Evolutionary conservation across 2,888 invertebrate species (phyloP).

Genomic region (Ophonus ardosiacus): DNA sequence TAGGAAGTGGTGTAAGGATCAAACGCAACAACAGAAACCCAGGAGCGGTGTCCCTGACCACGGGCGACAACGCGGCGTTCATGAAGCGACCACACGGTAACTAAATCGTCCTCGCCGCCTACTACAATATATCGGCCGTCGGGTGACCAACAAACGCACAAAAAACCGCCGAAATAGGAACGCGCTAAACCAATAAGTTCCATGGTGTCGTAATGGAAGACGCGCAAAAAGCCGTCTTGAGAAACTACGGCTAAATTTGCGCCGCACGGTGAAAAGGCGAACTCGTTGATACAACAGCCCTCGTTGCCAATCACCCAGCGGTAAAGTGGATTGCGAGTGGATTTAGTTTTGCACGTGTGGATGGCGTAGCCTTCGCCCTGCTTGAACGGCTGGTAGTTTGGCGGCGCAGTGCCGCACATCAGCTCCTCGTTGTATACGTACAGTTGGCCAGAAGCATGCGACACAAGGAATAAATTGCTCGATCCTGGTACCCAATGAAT

Average conservation of each 20-base stretch:
- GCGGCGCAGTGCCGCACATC: slow-evolving; percentile 92
- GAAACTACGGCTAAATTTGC: slow-evolving; percentile 95
- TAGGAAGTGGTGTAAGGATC: slow-evolving; percentile 90
- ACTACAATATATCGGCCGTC: slow-evolving; percentile 96
- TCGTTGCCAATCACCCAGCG: slow-evolving; percentile 91
- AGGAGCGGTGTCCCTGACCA: slow-evolving; percentile 97
- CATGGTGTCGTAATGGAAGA: slow-evolving; percentile 98
- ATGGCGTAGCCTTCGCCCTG: slow-evolving; percentile 96
- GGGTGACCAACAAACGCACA: slow-evolving; percentile 99
- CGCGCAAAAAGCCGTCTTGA: slow-evolving; percentile 95
- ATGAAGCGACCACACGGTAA: slow-evolving; percentile 96
- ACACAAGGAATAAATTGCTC: slow-evolving; percentile 94
- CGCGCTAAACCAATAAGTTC: slow-evolving; percentile 95
- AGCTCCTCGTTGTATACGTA: slow-evolving; percentile 99
- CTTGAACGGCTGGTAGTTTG: slow-evolving; percentile 96
- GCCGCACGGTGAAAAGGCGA: slow-evolving; percentile 97
- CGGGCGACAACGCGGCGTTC: slow-evolving; percentile 97
- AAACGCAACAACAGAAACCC: slow-evolving; percentile 98
- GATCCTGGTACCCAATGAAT: slow-evolving; percentile 98
- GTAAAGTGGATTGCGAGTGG: slow-evolving; percentile 96
- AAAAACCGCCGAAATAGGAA: slow-evolving; percentile 98
- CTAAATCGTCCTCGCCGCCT: slow-evolving; percentile 98
- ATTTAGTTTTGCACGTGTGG: slow-evolving; percentile 97
- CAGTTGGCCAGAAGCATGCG: slow-evolving; percentile 96
- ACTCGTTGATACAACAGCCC: slow-evolving; percentile 94